Evolutionary conservation across 1,140 invertebrate genomes (phyloP).

Genomic region (Procambarus virginalis): DNA sequence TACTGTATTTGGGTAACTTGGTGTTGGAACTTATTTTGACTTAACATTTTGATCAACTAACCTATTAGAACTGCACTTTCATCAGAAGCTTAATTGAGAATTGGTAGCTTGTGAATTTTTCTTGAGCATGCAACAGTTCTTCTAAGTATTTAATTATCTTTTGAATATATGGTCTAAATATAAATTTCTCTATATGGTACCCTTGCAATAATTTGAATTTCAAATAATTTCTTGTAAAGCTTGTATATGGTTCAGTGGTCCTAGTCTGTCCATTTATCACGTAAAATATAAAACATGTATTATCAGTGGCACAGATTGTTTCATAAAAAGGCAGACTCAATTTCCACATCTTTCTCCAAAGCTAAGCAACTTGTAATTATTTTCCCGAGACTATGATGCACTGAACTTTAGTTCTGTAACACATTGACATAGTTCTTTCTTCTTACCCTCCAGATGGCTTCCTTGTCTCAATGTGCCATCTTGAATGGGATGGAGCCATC

Average conservation of each 20-base stretch:
- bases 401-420: background rate
- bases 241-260: background rate
- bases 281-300: background rate
- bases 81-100: background rate
- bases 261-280: background rate
- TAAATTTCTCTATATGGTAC: background rate
- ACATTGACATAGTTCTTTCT: slow-evolving; percentile 48
- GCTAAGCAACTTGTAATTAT: background rate
- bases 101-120: background rate
- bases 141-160: background rate
- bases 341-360: background rate
- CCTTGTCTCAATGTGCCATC: slow-evolving; percentile 55
- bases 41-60: background rate
- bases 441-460: slow-evolving; percentile 61
- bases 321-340: background rate
- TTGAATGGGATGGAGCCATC: slow-evolving; percentile 58
- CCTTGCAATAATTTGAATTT: background rate
- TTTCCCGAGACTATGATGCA: background rate
- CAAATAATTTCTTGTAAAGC: background rate
- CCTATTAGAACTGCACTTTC: background rate
- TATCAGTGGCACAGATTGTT: too few relatives aligned
- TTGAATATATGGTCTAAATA: background rate
- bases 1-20: background rate
- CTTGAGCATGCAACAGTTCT: background rate
- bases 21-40: background rate